Conservation (phyloP, 2,797 vertebrate species). For the Iguana delicatissima region DNA sequence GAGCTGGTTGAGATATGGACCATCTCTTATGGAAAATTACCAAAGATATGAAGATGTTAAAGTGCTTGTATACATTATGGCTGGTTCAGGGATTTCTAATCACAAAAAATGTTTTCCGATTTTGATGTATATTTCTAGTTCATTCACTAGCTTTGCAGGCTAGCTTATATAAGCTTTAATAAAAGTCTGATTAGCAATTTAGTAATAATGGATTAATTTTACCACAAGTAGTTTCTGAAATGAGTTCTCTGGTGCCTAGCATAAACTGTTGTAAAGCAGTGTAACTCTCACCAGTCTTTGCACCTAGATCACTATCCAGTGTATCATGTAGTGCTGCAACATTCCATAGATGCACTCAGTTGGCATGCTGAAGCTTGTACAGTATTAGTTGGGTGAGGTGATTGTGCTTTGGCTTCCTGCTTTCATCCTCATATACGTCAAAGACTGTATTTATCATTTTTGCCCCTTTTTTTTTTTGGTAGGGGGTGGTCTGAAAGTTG, state of each 20-base stretch:
- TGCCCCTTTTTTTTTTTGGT: slow-evolving; percentile 22
- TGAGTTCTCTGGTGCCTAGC: accelerated
- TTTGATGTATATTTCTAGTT: no score
- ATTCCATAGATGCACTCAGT: slow-evolving; percentile 9
- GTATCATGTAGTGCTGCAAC: background rate
- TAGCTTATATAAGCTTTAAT: no score
- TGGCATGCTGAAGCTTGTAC: background rate
- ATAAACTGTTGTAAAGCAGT: slow-evolving; percentile 21
- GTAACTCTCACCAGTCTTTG: background rate
- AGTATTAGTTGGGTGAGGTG: background rate
- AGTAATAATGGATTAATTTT: slow-evolving; percentile 3
- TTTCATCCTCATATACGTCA: slow-evolving; percentile 24
- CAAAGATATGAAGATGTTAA: background rate
- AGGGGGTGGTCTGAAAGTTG: background rate
- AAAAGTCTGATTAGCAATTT: background rate
- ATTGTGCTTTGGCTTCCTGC: slow-evolving; percentile 9
- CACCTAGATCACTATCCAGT: background rate
- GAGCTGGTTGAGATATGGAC: background rate
- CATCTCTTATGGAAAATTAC: background rate
- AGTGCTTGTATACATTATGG: background rate
- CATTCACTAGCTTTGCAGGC: no score
- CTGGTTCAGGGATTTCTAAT: background rate
- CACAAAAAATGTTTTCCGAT: background rate
- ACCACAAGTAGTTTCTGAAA: slow-evolving; percentile 16
- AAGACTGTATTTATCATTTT: slow-evolving; percentile 19